Conservation (phyloP, 2,797 vertebrate species). For the Myioborus miniatus region DNA sequence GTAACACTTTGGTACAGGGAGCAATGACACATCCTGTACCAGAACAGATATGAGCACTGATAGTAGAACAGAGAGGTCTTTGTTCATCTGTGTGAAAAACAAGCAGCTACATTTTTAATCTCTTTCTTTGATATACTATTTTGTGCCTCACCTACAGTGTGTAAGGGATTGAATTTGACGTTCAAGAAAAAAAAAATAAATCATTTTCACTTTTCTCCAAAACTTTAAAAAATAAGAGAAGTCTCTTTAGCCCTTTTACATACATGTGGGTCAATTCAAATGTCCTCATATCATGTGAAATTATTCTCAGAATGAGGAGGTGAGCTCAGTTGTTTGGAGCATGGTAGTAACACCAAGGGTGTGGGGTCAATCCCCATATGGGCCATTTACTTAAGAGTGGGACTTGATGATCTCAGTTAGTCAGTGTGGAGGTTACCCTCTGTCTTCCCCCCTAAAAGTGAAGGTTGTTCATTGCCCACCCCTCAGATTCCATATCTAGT, state of each 20-base stretch:
- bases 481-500: not conserved
- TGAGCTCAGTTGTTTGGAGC: not conserved
- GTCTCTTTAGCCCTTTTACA: not conserved
- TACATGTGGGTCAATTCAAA: not conserved
- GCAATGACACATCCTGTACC: constrained; percentile 45
- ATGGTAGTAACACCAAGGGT: not conserved
- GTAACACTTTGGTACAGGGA: constrained; percentile 27
- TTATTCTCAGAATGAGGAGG: not conserved
- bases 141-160: not conserved
- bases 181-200: not conserved
- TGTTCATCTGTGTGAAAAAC: constrained; percentile 37
- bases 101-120: constrained; percentile 12
- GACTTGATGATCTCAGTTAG: not conserved
- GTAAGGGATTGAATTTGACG: not conserved
- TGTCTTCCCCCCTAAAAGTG: not conserved
- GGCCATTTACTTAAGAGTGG: not conserved
- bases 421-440: not conserved
- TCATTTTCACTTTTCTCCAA: not conserved
- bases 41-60: constrained; percentile 31
- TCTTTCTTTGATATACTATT: not conserved
- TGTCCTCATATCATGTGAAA: not conserved
- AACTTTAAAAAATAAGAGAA: not conserved
- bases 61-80: constrained; percentile 36
- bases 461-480: not conserved
- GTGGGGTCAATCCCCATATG: no score